Base-by-base conservation (phyloP, 2,888 invertebrate species). In the Platycheirus rosarum region DNA sequence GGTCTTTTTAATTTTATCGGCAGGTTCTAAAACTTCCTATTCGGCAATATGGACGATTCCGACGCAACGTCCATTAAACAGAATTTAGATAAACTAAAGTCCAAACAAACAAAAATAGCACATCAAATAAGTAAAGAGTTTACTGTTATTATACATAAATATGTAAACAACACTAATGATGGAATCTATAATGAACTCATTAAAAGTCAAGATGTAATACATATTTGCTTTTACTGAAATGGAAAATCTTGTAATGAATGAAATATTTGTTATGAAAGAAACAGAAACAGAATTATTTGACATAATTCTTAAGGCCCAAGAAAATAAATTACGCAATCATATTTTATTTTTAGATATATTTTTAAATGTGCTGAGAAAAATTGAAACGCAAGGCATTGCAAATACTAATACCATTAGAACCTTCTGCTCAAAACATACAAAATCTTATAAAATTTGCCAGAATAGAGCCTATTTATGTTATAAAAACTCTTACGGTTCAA, bases 291-390 rank as follows among this genome's bases (percentile, higher is more conserved):
- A 46, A 46, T 20, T 35, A 5, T 32, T 51, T 7, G 51, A 32
- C 11, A 51, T 16, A 2, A 51, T 51, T 32, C 4, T 51, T 0
- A 32, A 51, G 11, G 51, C 32, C n/a, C 51, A 51, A 32, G 32
- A 51, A 51, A 35, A 32, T 29, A 51, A 51, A 51, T 13, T 32
- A 11, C 29, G 51, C 9, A 35, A 51, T 0, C 11, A 55, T n/a
- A 55, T 55, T 55, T 32, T 55, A 18, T 55, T 55, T 6, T 55
- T 20, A 1, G 55, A 55, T n/a, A n/a, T 2, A n/a, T 55, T 55
- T 55, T 16, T 37, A 35, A 55, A 11, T 20, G n/a, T n/a, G 1
- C 37, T 55, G 8, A 55, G 20, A 55, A 37, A 55, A 37, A 55
- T 35, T 18, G 9, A 55, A 37, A 55, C 55, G 1, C 16, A 37